Evolutionary conservation across 2,113 vertebrate genomes (phyloP).

Genomic region (Stegastes partitus): DNA sequence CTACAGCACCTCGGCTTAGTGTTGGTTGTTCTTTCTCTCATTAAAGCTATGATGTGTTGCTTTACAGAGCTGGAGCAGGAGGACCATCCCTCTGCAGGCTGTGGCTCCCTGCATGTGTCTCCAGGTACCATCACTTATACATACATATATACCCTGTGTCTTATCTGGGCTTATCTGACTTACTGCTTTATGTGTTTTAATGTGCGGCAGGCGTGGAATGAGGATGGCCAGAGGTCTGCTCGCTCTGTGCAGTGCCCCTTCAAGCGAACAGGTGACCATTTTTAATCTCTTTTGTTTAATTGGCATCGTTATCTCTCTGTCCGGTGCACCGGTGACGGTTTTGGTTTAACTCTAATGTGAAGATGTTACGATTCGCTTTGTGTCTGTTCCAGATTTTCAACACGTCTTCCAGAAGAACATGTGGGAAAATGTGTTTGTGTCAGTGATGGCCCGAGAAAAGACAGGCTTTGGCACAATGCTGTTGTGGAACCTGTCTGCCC

Average conservation of each 20-base stretch:
- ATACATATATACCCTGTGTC: neutral
- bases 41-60: neutral
- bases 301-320: neutral
- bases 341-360: neutral
- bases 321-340: no score
- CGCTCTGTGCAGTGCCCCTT: slow-evolving; percentile 77
- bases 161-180: neutral
- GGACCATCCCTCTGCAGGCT: slow-evolving; percentile 68
- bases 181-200: slow-evolving; percentile 28
- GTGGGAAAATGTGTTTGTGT: slow-evolving; percentile 68
- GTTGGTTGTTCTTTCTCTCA: neutral
- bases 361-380: neutral
- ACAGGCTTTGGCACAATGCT: slow-evolving; percentile 40
- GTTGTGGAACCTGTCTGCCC: slow-evolving; percentile 80
- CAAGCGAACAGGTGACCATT: slow-evolving; percentile 35
- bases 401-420: slow-evolving; percentile 57
- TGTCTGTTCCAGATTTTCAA: slow-evolving; percentile 49
- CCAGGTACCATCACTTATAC: slow-evolving; percentile 68
- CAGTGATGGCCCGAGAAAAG: slow-evolving; percentile 51
- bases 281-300: neutral
- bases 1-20: no score
- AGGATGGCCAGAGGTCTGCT: neutral
- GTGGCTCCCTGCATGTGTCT: slow-evolving; percentile 82
- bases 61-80: slow-evolving; percentile 51
- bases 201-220: slow-evolving; percentile 63